phyloP scores from a whole-genome alignment of 2,113 vertebrate genomes.

The Ibidorhyncha struthersii region DNA sequence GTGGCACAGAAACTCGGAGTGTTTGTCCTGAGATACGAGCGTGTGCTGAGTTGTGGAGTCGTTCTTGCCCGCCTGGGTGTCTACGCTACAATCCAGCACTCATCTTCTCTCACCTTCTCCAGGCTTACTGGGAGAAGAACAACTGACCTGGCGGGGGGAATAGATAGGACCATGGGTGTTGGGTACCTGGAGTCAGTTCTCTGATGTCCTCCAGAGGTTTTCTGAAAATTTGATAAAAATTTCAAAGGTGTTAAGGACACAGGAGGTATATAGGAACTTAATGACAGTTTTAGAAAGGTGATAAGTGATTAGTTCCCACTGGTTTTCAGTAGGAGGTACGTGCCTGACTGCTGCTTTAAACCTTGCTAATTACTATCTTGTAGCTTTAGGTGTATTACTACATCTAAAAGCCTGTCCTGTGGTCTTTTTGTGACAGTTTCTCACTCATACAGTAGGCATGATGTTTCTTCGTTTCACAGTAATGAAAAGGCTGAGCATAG shows the following conservation, averaged over 20 bases:
- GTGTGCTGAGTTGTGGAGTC: accelerated
- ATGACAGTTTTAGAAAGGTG: not conserved
- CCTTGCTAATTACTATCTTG: not conserved
- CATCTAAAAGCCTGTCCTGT: not conserved
- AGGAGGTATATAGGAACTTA: not conserved
- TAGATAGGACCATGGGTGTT: not conserved
- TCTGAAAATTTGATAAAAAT: not conserved
- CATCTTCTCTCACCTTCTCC: not conserved
- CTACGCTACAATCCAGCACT: not conserved
- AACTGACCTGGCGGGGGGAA: not conserved
- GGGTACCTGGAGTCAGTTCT: not conserved
- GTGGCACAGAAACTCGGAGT: not conserved
- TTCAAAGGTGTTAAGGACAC: not conserved
- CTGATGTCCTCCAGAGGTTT: not conserved
- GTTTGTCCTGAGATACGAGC: accelerated
- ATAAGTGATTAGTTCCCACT: not conserved
- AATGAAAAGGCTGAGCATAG: not conserved
- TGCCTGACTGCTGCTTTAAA: not conserved
- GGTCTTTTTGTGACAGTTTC: not conserved
- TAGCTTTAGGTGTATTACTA: not conserved
- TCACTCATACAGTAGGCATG: not conserved
- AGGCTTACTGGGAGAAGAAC: not conserved
- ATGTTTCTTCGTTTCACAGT: not conserved
- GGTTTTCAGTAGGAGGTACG: not conserved
- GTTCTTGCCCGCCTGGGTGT: not conserved